Conservation (phyloP, 2,797 vertebrate species). For the Denticeps clupeoides region DNA sequence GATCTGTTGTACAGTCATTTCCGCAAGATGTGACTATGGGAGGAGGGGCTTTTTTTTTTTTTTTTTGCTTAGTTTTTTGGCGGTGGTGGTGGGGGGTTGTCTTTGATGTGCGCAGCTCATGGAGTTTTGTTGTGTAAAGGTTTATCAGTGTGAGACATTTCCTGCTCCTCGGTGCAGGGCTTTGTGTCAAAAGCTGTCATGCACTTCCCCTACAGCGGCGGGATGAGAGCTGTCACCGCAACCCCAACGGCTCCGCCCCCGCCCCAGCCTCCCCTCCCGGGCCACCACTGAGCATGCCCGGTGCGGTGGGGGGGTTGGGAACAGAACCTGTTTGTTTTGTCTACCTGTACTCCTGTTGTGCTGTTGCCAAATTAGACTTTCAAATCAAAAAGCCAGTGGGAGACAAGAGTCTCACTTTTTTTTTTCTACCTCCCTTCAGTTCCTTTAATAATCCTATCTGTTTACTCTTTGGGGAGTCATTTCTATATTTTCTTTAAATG, state of each 20-base stretch:
- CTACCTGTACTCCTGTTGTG: constrained; percentile 61
- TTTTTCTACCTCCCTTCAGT: constrained; percentile 33
- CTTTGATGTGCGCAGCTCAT: constrained; percentile 28
- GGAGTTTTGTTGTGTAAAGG: constrained; percentile 22
- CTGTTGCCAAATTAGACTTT: constrained; percentile 69
- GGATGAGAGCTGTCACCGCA: constrained; percentile 44
- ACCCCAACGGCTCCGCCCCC: too few species aligned
- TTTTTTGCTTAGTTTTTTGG: neutral
- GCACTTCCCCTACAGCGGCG: constrained; percentile 32
- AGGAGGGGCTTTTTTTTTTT: constrained; percentile 12
- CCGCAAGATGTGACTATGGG: constrained; percentile 14
- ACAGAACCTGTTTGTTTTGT: constrained; percentile 62
- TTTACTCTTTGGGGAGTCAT: constrained; percentile 70
- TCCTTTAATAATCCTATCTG: constrained; percentile 68
- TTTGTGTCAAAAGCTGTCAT: constrained; percentile 33
- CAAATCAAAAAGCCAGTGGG: constrained; percentile 66
- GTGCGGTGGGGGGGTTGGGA: constrained; percentile 44
- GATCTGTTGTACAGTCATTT: constrained; percentile 25
- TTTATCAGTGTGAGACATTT: constrained; percentile 35
- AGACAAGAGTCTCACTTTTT: constrained; percentile 59
- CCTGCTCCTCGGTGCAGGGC: constrained; percentile 34
- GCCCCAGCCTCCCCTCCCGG: too few species aligned
- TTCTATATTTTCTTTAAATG: constrained; percentile 62
- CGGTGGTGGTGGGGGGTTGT: too few species aligned
- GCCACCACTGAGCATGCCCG: constrained; percentile 55